These are phyloP conservation scores for Gephyroberyx darwinii DNA, from an alignment of 2,797 vertebrate genomes.

Conservation along the genomic window DNA sequence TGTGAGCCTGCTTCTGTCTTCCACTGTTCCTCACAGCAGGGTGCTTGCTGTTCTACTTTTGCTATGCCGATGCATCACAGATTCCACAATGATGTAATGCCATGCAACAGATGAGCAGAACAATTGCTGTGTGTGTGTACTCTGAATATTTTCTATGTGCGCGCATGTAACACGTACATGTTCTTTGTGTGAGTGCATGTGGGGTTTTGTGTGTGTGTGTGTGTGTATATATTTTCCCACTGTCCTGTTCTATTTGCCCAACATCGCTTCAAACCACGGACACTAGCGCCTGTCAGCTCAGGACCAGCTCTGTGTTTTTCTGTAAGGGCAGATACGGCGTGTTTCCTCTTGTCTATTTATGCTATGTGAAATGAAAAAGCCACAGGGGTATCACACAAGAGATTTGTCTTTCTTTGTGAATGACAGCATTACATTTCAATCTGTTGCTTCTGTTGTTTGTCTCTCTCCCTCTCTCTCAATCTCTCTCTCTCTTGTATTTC, in stretches of 20 bases:
- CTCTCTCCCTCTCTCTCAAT: constrained; percentile 2
- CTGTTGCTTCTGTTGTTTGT: constrained; percentile 28
- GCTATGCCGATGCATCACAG: constrained; percentile 22
- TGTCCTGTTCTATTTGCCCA: constrained; percentile 30
- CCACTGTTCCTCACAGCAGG: constrained; percentile 7
- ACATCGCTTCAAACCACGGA: background rate
- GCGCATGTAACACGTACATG: background rate
- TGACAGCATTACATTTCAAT: constrained; percentile 46
- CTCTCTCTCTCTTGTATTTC: background rate
- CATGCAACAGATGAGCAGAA: constrained; percentile 21
- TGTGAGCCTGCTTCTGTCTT: constrained; percentile 17
- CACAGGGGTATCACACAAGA: constrained; percentile 50
- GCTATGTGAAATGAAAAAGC: constrained; percentile 45
- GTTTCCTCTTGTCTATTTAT: constrained; percentile 59
- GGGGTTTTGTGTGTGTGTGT: background rate
- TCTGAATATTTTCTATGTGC: constrained; percentile 9
- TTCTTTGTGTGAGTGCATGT: background rate
- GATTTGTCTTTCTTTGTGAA: constrained; percentile 41
- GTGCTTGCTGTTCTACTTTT: constrained; percentile 1
- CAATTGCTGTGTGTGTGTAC: constrained; percentile 18
- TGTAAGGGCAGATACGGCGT: constrained; percentile 43
- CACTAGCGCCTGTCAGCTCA: constrained; percentile 17
- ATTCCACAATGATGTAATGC: constrained; percentile 37
- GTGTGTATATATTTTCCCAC: constrained; percentile 29
- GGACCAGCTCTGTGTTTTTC: constrained; percentile 21